Conservation (phyloP, 2,797 vertebrate species). For the Sebastes cheni region DNA sequence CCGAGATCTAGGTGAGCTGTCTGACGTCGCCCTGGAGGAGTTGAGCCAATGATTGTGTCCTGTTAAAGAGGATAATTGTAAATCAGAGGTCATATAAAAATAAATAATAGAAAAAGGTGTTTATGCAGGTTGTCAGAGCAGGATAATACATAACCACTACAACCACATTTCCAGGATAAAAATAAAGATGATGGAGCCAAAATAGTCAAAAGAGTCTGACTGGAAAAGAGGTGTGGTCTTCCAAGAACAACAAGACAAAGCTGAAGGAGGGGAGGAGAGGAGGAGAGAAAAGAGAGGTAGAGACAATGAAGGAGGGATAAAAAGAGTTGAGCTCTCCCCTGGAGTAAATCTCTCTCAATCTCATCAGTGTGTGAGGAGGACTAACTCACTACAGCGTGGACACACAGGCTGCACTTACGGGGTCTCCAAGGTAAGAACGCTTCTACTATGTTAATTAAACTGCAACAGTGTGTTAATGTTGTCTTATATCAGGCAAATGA, state of each 20-base stretch:
- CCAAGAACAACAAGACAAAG: conserved; percentile 24
- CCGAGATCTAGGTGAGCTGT: conserved; percentile 62
- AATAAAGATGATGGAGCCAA: neutral
- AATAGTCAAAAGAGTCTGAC: neutral
- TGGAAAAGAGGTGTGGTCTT: conserved; percentile 54
- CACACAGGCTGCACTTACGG: neutral
- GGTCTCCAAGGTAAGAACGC: conserved; percentile 47
- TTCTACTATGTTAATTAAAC: neutral
- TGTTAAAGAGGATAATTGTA: neutral
- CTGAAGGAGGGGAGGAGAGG: conserved; percentile 28
- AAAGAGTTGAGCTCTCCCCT: conserved; percentile 50
- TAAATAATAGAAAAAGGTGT: neutral
- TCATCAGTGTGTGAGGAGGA: conserved; percentile 65
- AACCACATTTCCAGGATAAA: neutral
- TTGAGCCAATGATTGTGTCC: conserved; percentile 7
- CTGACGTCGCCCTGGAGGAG: conserved; percentile 22
- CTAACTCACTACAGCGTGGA: conserved; percentile 30
- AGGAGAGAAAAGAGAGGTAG: conserved; percentile 32
- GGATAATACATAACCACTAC: neutral
- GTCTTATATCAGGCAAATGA: neutral
- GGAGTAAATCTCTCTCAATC: conserved; percentile 76
- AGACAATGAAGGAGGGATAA: conserved; percentile 53
- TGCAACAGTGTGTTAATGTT: neutral
- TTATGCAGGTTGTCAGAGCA: neutral
- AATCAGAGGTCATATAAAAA: neutral